These are phyloP conservation scores for Neotoma lepida DNA, from an alignment of 2,113 vertebrate genomes.

Conservation along the genomic window DNA sequence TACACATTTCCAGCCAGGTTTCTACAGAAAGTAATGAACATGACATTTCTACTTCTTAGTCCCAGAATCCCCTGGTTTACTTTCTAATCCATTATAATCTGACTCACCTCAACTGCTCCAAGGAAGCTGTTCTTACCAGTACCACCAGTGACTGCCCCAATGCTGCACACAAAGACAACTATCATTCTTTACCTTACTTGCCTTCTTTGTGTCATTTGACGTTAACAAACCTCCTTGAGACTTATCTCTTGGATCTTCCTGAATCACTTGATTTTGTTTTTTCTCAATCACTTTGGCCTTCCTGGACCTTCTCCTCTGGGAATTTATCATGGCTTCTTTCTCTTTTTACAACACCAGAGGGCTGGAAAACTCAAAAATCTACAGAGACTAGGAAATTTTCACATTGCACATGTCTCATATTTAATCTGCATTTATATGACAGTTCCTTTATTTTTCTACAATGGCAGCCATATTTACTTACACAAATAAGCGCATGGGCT, in stretches of 20 bases:
- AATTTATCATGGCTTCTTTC: background rate
- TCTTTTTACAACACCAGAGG: background rate
- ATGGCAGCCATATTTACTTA: background rate
- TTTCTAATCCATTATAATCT: background rate
- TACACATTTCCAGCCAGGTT: background rate
- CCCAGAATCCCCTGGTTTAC: background rate
- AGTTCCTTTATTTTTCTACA: constrained; percentile 28
- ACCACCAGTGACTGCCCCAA: background rate
- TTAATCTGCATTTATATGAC: background rate
- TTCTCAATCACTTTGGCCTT: constrained; percentile 19
- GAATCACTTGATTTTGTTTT: constrained; percentile 46
- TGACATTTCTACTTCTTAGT: background rate
- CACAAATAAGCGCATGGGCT: background rate
- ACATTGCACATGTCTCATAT: background rate
- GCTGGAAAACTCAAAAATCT: constrained; percentile 41
- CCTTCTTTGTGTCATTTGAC: constrained; percentile 33
- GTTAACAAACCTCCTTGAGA: constrained; percentile 37
- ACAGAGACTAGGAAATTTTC: background rate
- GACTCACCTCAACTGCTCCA: background rate
- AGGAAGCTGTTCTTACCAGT: background rate
- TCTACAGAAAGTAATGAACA: background rate
- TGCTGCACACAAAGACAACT: background rate
- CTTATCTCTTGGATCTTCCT: constrained; percentile 14
- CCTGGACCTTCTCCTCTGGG: background rate
- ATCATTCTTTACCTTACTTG: constrained; percentile 4